These are phyloP conservation scores for Lasius fuliginosus DNA, from an alignment of 2,888 invertebrate genomes.

Conservation along the genomic window DNA sequence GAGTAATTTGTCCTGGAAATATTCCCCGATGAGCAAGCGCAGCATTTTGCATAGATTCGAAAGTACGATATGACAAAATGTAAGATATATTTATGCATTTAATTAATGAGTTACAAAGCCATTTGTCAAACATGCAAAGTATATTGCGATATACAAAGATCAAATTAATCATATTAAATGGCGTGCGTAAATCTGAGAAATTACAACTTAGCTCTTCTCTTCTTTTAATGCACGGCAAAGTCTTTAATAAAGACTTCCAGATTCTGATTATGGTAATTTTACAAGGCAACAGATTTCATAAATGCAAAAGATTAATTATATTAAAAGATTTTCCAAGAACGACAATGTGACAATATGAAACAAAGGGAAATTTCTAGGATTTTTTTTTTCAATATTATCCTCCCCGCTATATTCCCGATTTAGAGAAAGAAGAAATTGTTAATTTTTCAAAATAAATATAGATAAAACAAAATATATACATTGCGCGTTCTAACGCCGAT, in stretches of 20 bases:
- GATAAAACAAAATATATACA: neutral
- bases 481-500: neutral
- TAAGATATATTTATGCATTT: slow-evolving; percentile 16
- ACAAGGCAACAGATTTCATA: neutral
- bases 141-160: slow-evolving; percentile 6
- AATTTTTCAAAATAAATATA: neutral
- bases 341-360: neutral
- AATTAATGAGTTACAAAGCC: slow-evolving; percentile 29
- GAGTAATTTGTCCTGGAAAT: slow-evolving; percentile 39
- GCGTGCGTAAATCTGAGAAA: neutral
- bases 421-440: too few species aligned
- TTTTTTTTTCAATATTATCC: neutral
- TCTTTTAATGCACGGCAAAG: neutral
- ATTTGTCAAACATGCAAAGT: slow-evolving; percentile 8
- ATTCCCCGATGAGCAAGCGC: slow-evolving; percentile 15
- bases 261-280: neutral
- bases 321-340: neutral
- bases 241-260: neutral
- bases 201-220: neutral
- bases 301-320: neutral
- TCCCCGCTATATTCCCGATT: too few species aligned
- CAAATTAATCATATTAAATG: slow-evolving; percentile 38
- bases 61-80: slow-evolving; percentile 8
- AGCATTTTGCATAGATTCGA: slow-evolving; percentile 21
- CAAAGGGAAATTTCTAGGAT: neutral